These are phyloP conservation scores for Theonella swinhoei DNA, from an alignment of 37 sponge, comb jelly and placozoan genomes.

Conservation along the genomic window DNA sequence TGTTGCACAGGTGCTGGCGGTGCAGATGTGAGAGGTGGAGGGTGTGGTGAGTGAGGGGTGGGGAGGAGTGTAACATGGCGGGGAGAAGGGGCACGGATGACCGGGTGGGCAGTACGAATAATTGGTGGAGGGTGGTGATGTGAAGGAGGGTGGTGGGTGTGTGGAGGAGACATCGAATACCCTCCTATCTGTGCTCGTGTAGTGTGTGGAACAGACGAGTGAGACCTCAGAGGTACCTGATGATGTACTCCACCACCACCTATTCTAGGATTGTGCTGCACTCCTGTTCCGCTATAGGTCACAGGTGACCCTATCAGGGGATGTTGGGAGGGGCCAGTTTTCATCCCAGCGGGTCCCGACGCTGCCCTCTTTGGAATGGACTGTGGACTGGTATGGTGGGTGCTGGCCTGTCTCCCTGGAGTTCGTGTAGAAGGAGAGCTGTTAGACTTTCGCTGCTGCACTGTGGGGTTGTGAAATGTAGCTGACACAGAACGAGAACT, in stretches of 20 bases:
- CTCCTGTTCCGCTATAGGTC: too few species aligned
- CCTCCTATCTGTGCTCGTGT: too few species aligned
- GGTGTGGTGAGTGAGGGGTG: constrained; percentile 14
- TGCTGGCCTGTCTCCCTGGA: too few species aligned
- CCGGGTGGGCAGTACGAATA: neutral
- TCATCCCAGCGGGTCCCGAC: too few species aligned
- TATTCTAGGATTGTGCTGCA: neutral
- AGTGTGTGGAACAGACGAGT: neutral
- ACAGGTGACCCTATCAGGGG: too few species aligned
- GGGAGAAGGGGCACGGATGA: neutral
- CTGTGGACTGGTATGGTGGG: too few species aligned
- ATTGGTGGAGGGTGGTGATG: neutral
- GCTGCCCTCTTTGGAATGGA: too few species aligned
- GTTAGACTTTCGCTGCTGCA: too few species aligned
- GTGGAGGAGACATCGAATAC: neutral
- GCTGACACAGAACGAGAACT: neutral
- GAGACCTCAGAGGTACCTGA: neutral
- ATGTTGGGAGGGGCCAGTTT: too few species aligned
- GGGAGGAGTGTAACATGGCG: neutral
- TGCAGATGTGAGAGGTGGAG: neutral
- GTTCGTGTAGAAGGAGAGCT: too few species aligned
- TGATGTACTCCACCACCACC: neutral
- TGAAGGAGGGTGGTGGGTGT: neutral
- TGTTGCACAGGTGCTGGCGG: neutral
- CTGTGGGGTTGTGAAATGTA: neutral